Evolutionary conservation across 2,797 vertebrate species (phyloP), one percentile per base, ranked within the genome.

Genomic region (Buceros bicornis): DNA sequence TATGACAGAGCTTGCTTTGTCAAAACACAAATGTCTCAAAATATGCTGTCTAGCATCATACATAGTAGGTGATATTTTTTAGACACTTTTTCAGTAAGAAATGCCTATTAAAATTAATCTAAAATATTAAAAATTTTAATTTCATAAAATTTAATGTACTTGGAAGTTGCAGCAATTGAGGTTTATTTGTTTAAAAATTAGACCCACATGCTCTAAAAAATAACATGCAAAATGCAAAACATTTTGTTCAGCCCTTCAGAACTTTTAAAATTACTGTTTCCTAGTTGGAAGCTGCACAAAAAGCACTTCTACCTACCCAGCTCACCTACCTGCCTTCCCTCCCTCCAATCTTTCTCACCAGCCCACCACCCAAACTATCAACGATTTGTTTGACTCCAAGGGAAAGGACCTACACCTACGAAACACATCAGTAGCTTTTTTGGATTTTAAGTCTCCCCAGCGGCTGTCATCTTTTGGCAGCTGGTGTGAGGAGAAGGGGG

Each of bases 11-110:
- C 76, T 81, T 71, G 91, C 92, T 97, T 95, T 97, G 95, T 97
- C 96, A 97, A 97, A 97, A 97, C 96, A 97, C 84, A 89, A 94
- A 93, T 96, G 95, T 94, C 92, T 96, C 87, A 67, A 92, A 96
- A 97, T 93, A 87, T 92, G 95, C 86, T 87, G 95, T 93, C 94
- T 97, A 78, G 95, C 86, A 87, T 95, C 33, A 2, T 7, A 73
- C 89, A 70, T 6, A 82, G 84, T 70, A 95, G 80, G 71, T 93
- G 84, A 89, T 85, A 73, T 43, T 85, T 74, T 90, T 72, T 73
- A 80, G 47, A 70, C 4, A 82, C 19, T 47, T 94, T 84, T 77
- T 15, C 22, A 50, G 16, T 17, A 25, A 92, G 77, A 94, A 92
- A 66, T 51, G 53, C 40, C 3, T 19, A 47, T 66, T 82, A 58